Base-by-base conservation (phyloP, 23 tunicate species). In the Diplosoma virens region DNA sequence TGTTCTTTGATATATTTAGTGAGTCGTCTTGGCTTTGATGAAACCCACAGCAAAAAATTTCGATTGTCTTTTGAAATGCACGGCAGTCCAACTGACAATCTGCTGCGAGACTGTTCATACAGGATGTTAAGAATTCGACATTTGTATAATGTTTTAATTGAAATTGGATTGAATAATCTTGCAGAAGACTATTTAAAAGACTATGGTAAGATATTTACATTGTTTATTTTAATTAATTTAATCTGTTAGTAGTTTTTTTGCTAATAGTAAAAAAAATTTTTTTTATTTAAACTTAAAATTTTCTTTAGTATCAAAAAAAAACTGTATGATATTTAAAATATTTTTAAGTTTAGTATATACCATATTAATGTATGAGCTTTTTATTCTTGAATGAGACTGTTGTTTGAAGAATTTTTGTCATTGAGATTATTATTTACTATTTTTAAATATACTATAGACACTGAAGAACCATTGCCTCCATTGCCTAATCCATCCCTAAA, bases 41-140 rank as follows among this genome's bases (percentile, higher is more conserved):
- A 92, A 81, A 92, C 91, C 0, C 82, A 69, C 63, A 92, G 91
- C 61, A 92, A 92, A 81, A 92, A 84, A 46, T 85, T 84, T 48
- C 87, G 53, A 16, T 72, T 92, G 14, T 83, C 92, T 3, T 92
- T 92, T 77, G 83, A 89, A 54, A 92, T 86, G 84, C 81, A 85
- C 33, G 87, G 85, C 33, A 92, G 97, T 41, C 97, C 97, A 31
- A 92, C 97, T 1, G 97, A 92, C 14, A 82, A 92, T 48, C 64
- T 92, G 55, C 68, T 92, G 4, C 67, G 97, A 48, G 97, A 92
- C 66, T 92, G 97, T 59, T 67, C 79, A 3, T 79, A 85, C 77
- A 47, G 92, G 26, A 92, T 86, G 82, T 45, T 77, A 0, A 53
- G 84, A 61, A 81, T 92, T 16, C 64, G 84, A 58, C 83, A 80